These are phyloP conservation scores for Acanthisitta chloris DNA, from an alignment of 2,113 vertebrate species.

Conservation along the genomic window DNA sequence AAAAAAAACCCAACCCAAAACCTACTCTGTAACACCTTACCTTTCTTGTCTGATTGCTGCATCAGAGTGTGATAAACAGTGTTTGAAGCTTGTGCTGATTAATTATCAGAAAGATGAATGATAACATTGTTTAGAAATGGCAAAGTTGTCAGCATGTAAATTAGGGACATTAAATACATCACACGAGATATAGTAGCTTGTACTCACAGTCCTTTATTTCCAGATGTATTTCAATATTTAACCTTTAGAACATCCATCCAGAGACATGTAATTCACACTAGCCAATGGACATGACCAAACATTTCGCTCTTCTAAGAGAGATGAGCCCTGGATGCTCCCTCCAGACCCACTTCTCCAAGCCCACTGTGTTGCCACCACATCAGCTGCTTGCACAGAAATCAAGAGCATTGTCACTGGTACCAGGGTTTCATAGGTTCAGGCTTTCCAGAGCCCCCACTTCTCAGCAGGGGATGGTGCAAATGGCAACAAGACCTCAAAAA, in stretches of 20 bases:
- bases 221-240: not conserved
- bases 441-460: not conserved
- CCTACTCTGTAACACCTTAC: not conserved
- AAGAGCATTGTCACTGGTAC: not conserved
- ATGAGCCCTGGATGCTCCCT: not conserved
- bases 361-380: not conserved
- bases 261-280: not conserved
- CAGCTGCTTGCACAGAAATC: not conserved
- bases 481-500: not conserved
- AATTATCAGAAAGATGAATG: slow-evolving; percentile 40
- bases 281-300: not conserved
- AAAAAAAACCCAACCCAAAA: not conserved
- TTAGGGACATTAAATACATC: slow-evolving; percentile 3
- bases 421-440: not conserved
- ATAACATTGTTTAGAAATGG: slow-evolving; percentile 52
- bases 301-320: not conserved
- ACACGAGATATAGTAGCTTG: not conserved
- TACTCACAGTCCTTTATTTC: not conserved
- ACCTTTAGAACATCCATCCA: not conserved
- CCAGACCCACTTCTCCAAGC: not conserved
- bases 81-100: slow-evolving; percentile 56
- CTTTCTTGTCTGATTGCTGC: slow-evolving; percentile 14
- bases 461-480: not conserved
- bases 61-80: slow-evolving; percentile 48
- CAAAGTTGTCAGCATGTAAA: slow-evolving; percentile 1